Base-by-base conservation (phyloP, 2,797 vertebrate genomes). In the Pangasius sanitwongsei region DNA sequence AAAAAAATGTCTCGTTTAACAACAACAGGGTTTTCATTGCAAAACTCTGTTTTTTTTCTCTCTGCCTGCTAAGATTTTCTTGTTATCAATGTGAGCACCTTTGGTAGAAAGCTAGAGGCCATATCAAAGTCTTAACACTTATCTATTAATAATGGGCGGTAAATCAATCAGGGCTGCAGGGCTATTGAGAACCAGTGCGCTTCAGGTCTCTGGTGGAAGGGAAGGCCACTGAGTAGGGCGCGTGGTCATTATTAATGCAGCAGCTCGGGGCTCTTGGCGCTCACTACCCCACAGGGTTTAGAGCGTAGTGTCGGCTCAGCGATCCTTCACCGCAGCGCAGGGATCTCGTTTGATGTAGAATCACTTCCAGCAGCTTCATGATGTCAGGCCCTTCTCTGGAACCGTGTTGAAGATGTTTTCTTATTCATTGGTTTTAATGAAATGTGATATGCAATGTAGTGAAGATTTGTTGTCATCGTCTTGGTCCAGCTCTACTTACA, bases 101-200 rank as follows among this genome's bases (percentile, higher is more conserved):
- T 85, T 34, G n/a, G 83, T 89, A 86, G 84, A 86, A 75, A 88
- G 88, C 65, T 72, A 74, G 59, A 23, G 91, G 88, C 89, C 93
- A 57, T 91, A 94, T 95, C 92, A 92, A 93, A 93, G 89, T 93
- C 85, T 93, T 94, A 94, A 89, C 92, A 91, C 91, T 93, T 93
- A 92, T 95, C 2, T 86, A 92, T 94, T 93, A 93, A 86, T 95
- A 94, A 95, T 93, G 78, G 85, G 91, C 55, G 89, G 92, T 92
- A 93, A 94, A 94, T 95, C 95, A 94, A 94, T 95, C 93, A 93
- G 91, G 85, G 72, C 92, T 91, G 91, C 44, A 85, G 92, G 91
- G 90, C 92, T 90, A 89, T 88, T 85, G 84, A 91, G 89, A 94
- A 89, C 59, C 86, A 84, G 89, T 72, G 85, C 75, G 92, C 55